Conservation (phyloP, 2,797 vertebrate species). For the Meriones psammophilus region DNA sequence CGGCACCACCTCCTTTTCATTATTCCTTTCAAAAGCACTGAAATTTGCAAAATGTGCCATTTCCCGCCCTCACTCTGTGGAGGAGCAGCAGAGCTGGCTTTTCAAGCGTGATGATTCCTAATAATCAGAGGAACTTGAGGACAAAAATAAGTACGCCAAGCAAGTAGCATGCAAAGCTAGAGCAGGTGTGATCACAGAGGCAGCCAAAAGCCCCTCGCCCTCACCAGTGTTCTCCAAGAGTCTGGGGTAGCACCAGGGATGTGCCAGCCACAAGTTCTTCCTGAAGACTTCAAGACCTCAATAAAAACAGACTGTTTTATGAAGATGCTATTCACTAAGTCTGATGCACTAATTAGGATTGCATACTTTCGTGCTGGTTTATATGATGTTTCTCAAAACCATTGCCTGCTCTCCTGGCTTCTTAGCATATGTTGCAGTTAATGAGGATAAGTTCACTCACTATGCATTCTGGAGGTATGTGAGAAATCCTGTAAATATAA, state of each 20-base stretch:
- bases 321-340: slow-evolving; percentile 25
- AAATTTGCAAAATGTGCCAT: slow-evolving; percentile 72
- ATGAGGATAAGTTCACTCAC: background rate
- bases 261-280: background rate
- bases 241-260: background rate
- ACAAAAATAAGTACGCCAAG: slow-evolving; percentile 54
- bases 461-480: background rate
- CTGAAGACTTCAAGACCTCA: background rate
- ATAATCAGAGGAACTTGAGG: slow-evolving; percentile 72
- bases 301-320: slow-evolving; percentile 34
- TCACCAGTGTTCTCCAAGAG: background rate
- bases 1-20: slow-evolving; percentile 78
- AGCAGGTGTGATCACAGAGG: slow-evolving; percentile 16
- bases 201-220: background rate
- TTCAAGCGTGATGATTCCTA: slow-evolving; percentile 77
- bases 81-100: slow-evolving; percentile 75
- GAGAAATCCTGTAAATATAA: background rate
- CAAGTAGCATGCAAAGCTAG: background rate
- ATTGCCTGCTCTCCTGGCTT: background rate
- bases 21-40: slow-evolving; percentile 77
- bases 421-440: background rate
- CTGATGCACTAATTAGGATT: background rate
- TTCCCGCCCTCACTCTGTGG: slow-evolving; percentile 77
- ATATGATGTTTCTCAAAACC: background rate
- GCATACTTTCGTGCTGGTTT: background rate